phyloP scores from a whole-genome alignment of 2,888 invertebrate species.

The Pristionchus fissidentatus region DNA sequence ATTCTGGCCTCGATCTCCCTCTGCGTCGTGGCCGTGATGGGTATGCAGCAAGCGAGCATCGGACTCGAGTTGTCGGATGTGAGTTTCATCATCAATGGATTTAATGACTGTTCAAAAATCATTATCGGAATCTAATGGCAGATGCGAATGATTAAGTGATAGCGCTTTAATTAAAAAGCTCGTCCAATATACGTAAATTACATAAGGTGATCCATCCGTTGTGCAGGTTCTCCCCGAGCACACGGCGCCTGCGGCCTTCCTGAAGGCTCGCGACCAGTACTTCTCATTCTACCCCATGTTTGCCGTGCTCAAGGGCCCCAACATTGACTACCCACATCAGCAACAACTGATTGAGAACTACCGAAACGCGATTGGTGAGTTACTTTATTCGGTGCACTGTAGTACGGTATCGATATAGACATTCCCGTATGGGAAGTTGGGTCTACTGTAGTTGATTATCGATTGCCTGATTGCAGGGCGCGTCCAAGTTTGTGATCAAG shows the following conservation, averaged over 20 bases:
- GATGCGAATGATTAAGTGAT: too few species aligned
- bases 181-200: too few species aligned
- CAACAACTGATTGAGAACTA: conserved; percentile 77
- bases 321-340: conserved; percentile 90
- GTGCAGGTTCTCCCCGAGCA: conserved; percentile 79
- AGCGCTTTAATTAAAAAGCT: too few species aligned
- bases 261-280: conserved; percentile 90
- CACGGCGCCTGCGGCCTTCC: conserved; percentile 93
- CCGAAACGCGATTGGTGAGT: conserved; percentile 66
- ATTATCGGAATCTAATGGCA: too few species aligned
- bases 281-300: conserved; percentile 98
- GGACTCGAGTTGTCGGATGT: conserved; percentile 92
- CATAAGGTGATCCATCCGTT: background rate
- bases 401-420: background rate
- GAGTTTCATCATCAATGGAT: too few species aligned
- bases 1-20: conserved; percentile 79
- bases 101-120: too few species aligned
- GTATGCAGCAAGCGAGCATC: conserved; percentile 82
- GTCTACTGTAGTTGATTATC: background rate
- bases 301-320: conserved; percentile 87
- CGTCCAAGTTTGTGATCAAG: conserved; percentile 72
- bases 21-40: conserved; percentile 82
- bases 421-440: background rate
- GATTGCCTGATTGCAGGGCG: conserved; percentile 52
- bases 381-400: background rate